Evolutionary conservation across 2,797 vertebrate species (phyloP).

Genomic region (Acanthornis magna): DNA sequence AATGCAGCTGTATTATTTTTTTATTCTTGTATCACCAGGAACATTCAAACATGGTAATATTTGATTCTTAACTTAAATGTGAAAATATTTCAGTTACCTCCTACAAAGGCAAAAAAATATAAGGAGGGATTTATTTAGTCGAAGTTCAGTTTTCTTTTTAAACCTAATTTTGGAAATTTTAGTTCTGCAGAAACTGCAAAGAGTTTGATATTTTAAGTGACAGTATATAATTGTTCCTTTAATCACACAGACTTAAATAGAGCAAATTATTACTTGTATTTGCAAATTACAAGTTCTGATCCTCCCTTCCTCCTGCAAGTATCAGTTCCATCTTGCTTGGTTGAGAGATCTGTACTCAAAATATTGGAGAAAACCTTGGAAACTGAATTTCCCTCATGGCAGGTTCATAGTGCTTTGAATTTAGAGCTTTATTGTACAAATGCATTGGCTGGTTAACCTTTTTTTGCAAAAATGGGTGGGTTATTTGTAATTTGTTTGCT

Average conservation of each 20-base stretch:
- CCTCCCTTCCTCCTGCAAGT: background rate
- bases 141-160: conserved; percentile 5
- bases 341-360: background rate
- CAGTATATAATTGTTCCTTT: conserved; percentile 23
- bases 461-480: background rate
- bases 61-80: conserved; percentile 30
- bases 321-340: background rate
- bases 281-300: background rate
- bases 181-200: background rate
- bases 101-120: background rate
- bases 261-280: conserved; percentile 26
- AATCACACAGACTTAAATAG: conserved; percentile 19
- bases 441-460: background rate
- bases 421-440: background rate
- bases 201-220: background rate
- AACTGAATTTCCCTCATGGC: background rate
- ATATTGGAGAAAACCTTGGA: background rate
- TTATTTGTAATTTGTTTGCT: background rate
- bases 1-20: conserved; percentile 35
- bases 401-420: background rate
- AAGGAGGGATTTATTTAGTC: background rate
- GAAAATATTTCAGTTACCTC: conserved; percentile 9
- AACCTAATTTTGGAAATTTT: background rate
- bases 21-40: conserved; percentile 17
- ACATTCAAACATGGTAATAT: conserved; percentile 34